These are phyloP conservation scores for Melanocharis versteri DNA, from an alignment of 2,113 vertebrate genomes.

Conservation along the genomic window DNA sequence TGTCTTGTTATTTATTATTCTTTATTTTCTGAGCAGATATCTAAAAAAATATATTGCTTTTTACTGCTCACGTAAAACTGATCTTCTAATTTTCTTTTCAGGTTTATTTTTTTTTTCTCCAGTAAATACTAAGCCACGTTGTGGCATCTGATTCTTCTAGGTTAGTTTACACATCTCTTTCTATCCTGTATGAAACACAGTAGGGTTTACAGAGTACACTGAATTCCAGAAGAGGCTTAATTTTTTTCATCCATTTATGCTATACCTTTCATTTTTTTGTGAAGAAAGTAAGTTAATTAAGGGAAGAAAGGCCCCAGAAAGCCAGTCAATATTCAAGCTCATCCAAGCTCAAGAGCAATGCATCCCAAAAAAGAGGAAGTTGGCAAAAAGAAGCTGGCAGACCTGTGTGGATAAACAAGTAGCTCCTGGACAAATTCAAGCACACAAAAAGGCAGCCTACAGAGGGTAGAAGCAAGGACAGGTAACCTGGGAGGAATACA, in stretches of 20 bases:
- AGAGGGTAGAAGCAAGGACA: neutral
- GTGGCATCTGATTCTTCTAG: neutral
- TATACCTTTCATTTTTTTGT: neutral
- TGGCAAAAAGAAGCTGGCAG: neutral
- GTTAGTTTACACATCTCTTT: neutral
- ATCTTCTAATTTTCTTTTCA: neutral
- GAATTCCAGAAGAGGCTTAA: neutral
- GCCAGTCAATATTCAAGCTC: neutral
- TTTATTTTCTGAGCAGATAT: neutral
- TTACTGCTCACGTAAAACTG: neutral
- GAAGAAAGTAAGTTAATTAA: neutral
- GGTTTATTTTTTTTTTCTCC: neutral
- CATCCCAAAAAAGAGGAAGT: neutral
- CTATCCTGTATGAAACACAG: neutral
- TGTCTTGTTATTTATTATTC: neutral
- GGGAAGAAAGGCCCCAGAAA: neutral
- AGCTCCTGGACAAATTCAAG: neutral
- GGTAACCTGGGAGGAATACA: neutral
- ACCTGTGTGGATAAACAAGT: neutral
- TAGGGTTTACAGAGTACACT: neutral
- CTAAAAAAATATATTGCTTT: neutral
- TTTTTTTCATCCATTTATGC: neutral
- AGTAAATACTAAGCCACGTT: neutral
- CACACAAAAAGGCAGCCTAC: neutral
- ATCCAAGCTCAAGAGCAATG: neutral